Evolutionary conservation across 2,888 invertebrate genomes (phyloP).

Genomic region (Phengaris arion): DNA sequence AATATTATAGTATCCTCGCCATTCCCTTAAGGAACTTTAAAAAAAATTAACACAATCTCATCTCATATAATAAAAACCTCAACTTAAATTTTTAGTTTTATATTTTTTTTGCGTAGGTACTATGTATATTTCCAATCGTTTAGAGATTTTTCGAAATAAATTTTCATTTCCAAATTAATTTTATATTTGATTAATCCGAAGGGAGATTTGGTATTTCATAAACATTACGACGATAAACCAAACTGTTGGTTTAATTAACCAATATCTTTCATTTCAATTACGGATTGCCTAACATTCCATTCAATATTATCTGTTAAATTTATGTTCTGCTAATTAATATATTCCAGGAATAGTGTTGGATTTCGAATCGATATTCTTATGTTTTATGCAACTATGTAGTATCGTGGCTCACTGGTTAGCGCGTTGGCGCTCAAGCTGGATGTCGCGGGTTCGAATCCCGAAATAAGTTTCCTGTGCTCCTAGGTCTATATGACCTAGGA

Average conservation of each 20-base stretch:
- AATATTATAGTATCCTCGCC: no score
- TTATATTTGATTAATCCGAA: neutral
- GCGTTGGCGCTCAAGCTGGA: no score
- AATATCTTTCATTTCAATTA: slow-evolving; percentile 27
- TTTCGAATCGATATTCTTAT: neutral
- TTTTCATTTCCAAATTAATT: no score
- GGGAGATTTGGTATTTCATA: neutral
- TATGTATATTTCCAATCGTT: neutral
- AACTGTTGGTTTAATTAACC: slow-evolving; percentile 20
- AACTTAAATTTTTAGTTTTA: no score
- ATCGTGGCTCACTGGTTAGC: no score
- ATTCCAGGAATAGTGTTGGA: slow-evolving; percentile 15
- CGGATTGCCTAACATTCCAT: slow-evolving; percentile 24
- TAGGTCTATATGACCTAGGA: no score
- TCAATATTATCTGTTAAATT: slow-evolving; percentile 26
- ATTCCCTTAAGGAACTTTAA: no score
- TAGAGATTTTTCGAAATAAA: neutral
- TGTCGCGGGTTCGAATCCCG: no score
- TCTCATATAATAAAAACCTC: no score
- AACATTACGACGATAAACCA: slow-evolving; percentile 16
- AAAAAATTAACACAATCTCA: no score
- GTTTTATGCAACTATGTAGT: neutral
- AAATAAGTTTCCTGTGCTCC: no score
- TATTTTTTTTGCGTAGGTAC: no score
- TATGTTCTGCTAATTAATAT: slow-evolving; percentile 24